Evolutionary conservation across 2,797 vertebrate species (phyloP).

Genomic region (Xiphorhynchus erythropygius): DNA sequence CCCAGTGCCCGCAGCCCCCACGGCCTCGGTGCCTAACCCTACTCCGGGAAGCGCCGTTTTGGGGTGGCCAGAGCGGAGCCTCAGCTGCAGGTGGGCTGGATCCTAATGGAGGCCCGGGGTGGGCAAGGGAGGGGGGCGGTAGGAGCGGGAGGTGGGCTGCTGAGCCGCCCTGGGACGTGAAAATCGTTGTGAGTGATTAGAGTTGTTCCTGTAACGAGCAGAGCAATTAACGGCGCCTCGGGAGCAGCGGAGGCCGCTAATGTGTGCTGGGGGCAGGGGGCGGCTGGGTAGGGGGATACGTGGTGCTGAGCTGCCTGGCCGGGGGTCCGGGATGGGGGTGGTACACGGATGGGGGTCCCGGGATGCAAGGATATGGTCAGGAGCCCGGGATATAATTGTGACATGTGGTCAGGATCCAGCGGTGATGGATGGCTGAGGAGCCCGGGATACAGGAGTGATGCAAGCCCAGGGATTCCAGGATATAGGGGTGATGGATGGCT

Average conservation of each 20-base stretch:
- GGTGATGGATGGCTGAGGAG: not conserved
- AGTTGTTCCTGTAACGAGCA: conserved; percentile 36
- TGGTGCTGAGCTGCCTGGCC: not conserved
- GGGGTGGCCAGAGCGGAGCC: not conserved
- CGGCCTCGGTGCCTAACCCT: accelerated
- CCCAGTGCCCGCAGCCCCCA: accelerated
- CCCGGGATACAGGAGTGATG: not conserved
- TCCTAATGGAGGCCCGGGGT: not conserved
- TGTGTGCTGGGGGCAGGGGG: not conserved
- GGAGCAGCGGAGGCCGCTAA: not conserved
- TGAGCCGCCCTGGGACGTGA: not conserved
- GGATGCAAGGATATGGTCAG: not conserved
- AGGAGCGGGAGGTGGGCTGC: not conserved
- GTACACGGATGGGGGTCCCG: not conserved
- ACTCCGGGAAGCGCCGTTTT: not conserved
- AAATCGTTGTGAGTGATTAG: conserved; percentile 59
- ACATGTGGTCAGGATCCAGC: accelerated
- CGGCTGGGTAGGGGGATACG: not conserved
- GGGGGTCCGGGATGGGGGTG: not conserved
- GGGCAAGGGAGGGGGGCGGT: not conserved
- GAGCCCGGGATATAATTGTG: accelerated
- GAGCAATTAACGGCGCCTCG: conserved; percentile 41
- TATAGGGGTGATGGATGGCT: not conserved
- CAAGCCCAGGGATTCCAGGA: not conserved
- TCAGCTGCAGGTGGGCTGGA: not conserved